phyloP scores from a whole-genome alignment of 2,113 vertebrate species.

The Pseudopodoces humilis region DNA sequence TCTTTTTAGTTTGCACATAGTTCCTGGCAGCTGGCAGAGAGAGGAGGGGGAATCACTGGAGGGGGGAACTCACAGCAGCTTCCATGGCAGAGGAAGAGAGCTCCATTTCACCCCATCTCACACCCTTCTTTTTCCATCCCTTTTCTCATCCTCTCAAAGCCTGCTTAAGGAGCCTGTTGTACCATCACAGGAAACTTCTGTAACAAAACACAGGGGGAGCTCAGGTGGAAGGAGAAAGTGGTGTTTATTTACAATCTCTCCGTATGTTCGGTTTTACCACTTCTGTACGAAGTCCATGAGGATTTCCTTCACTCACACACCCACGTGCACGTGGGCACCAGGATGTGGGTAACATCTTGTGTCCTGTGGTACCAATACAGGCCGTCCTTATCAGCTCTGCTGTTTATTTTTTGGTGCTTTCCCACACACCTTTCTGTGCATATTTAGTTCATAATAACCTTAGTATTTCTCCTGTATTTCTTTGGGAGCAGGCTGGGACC shows the following conservation, averaged over 20 bases:
- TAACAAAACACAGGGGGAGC: neutral
- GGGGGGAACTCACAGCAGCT: neutral
- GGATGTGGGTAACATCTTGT: neutral
- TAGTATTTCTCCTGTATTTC: neutral
- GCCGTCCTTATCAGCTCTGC: neutral
- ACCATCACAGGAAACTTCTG: neutral
- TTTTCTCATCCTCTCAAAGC: neutral
- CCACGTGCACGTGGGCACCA: neutral
- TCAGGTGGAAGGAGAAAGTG: neutral
- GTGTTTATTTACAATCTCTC: neutral
- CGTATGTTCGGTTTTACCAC: fast-evolving
- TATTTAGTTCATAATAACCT: neutral
- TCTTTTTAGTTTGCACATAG: neutral
- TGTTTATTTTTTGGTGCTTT: neutral
- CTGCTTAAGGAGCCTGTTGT: neutral
- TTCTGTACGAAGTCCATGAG: neutral
- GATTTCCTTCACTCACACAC: neutral
- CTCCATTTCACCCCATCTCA: neutral
- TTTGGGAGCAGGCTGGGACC: neutral
- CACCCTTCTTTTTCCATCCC: neutral
- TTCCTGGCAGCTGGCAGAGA: neutral
- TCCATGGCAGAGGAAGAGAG: neutral
- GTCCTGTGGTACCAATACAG: fast-evolving
- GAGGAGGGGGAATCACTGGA: neutral
- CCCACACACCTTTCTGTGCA: neutral